Conservation (phyloP, 2,797 vertebrate genomes). For the Macropus fuliginosus region DNA sequence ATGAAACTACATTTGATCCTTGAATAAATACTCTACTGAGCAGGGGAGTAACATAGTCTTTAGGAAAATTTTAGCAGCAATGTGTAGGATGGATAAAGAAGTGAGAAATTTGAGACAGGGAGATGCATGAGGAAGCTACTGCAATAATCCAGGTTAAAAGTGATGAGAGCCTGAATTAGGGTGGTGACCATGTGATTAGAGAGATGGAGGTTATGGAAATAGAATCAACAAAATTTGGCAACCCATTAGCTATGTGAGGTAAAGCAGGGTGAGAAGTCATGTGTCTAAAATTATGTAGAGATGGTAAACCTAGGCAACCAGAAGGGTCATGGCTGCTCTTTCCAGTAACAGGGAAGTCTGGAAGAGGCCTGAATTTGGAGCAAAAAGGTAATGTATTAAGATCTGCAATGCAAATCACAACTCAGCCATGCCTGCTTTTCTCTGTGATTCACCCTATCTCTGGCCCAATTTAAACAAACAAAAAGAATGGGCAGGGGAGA, state of each 20-base stretch:
- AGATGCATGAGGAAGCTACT: background rate
- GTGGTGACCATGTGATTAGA: background rate
- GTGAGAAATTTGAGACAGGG: background rate
- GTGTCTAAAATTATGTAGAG: background rate
- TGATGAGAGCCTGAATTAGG: background rate
- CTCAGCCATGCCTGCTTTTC: background rate
- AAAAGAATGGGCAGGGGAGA: background rate
- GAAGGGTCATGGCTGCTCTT: background rate
- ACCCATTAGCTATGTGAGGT: background rate
- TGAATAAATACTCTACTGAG: background rate
- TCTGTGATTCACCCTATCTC: background rate
- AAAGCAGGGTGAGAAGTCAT: background rate
- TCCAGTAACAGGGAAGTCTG: background rate
- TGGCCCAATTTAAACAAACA: background rate
- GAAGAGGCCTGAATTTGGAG: background rate
- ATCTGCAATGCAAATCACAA: background rate
- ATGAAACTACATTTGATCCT: background rate
- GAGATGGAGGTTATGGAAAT: background rate
- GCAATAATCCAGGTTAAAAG: background rate
- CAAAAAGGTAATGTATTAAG: background rate
- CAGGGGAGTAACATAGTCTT: background rate
- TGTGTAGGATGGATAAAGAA: background rate
- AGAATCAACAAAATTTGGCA: background rate
- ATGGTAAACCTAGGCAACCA: background rate
- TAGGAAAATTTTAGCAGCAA: background rate